Conservation (phyloP, 2,797 vertebrate species). For the Gadopsis bispinosus region DNA sequence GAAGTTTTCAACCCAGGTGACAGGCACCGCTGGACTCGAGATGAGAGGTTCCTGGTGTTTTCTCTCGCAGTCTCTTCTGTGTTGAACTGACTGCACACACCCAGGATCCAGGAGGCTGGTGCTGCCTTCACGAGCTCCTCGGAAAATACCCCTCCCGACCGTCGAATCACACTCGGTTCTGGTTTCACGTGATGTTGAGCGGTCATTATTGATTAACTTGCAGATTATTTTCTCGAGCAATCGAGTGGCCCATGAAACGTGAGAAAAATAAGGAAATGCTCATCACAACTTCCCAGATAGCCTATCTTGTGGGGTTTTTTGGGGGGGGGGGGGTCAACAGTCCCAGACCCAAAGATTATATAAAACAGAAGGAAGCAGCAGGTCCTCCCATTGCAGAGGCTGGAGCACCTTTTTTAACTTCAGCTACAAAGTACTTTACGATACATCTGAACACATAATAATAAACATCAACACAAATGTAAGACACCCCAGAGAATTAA, state of each 20-base stretch:
- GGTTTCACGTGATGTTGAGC: constrained; percentile 2
- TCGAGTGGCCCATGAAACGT: background rate
- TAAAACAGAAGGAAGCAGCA: background rate
- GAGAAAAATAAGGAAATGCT: background rate
- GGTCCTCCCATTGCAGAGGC: background rate
- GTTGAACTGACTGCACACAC: constrained; percentile 72
- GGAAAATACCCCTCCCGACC: constrained; percentile 43
- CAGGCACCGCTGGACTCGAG: constrained; percentile 61
- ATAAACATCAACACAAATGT: too few species aligned
- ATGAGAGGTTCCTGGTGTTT: constrained; percentile 65
- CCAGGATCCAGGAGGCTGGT: constrained; percentile 69
- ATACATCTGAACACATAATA: too few species aligned
- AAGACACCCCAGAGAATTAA: too few species aligned
- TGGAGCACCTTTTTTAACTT: too few species aligned
- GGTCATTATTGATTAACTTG: constrained; percentile 13
- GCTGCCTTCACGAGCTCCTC: constrained; percentile 61
- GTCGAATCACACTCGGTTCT: constrained; percentile 5
- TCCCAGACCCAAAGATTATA: background rate
- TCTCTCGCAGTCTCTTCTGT: constrained; percentile 47
- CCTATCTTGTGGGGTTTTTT: background rate
- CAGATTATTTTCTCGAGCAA: background rate
- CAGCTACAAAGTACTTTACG: too few species aligned
- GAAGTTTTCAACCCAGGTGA: constrained; percentile 62
- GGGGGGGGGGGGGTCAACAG: background rate
- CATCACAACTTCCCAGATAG: background rate